These are phyloP conservation scores for Chaetogeoica ovagalla DNA, from an alignment of 2,888 invertebrate genomes.

Conservation along the genomic window DNA sequence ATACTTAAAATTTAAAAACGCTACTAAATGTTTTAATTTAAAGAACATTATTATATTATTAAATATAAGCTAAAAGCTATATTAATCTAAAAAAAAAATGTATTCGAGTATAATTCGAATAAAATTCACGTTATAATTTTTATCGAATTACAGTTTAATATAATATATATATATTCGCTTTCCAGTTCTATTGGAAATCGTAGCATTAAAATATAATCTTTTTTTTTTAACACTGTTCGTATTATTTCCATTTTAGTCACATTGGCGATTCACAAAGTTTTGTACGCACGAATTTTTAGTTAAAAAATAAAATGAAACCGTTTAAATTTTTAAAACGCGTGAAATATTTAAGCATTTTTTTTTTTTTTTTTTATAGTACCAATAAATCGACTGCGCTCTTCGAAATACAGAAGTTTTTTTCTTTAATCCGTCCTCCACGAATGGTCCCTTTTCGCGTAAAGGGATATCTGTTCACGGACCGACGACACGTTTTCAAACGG, in stretches of 20 bases:
- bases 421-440: constrained; percentile 4
- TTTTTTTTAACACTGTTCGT: neutral
- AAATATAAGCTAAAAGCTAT: too few relatives aligned
- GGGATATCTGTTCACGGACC: constrained; percentile 25
- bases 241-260: neutral
- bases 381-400: constrained; percentile 2
- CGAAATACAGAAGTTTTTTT: neutral
- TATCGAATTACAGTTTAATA: too few relatives aligned
- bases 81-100: too few relatives aligned
- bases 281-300: neutral
- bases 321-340: neutral
- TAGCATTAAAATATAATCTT: too few relatives aligned
- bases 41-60: too few relatives aligned
- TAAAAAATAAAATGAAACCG: neutral
- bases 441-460: constrained; percentile 15
- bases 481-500: constrained; percentile 29
- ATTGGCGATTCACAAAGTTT: neutral
- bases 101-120: too few relatives aligned
- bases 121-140: too few relatives aligned
- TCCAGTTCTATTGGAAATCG: too few relatives aligned
- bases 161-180: too few relatives aligned
- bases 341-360: neutral
- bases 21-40: too few relatives aligned
- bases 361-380: neutral
- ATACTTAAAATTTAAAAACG: too few relatives aligned